These are phyloP conservation scores for Machaerirhynchus nigripectus DNA, from an alignment of 2,113 vertebrate genomes.

Conservation along the genomic window DNA sequence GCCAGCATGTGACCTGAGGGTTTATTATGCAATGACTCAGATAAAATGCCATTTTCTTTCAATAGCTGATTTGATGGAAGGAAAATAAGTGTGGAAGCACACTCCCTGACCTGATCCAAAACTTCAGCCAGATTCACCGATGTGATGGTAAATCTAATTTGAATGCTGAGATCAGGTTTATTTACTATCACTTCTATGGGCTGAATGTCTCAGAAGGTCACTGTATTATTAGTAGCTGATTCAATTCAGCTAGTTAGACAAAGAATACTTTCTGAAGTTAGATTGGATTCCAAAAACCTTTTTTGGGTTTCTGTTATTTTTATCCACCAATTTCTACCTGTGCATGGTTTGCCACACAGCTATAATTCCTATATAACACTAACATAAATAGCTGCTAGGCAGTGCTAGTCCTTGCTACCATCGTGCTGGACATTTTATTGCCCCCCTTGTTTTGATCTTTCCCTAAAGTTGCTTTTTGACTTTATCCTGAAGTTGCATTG, in stretches of 20 bases:
- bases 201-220: slow-evolving; percentile 4
- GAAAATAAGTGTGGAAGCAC: not conserved
- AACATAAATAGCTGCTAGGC: not conserved
- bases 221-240: slow-evolving; percentile 48
- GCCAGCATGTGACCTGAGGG: not conserved
- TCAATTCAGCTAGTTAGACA: slow-evolving; percentile 27
- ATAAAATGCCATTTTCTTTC: not conserved
- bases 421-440: not conserved
- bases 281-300: slow-evolving; percentile 15
- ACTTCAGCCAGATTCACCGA: not conserved
- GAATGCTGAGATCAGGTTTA: not conserved
- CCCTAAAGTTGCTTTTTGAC: not conserved
- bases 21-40: not conserved
- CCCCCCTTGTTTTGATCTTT: not conserved
- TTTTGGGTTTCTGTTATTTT: slow-evolving; percentile 17
- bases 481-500: not conserved
- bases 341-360: not conserved
- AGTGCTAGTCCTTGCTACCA: not conserved
- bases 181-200: not conserved
- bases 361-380: not conserved
- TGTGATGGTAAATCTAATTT: not conserved
- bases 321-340: not conserved
- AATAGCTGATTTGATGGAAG: not conserved
- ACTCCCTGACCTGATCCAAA: not conserved
- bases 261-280: slow-evolving; percentile 34